These are phyloP conservation scores for Caenorhabditis becei DNA, from an alignment of 2,888 invertebrate genomes.

Conservation along the genomic window DNA sequence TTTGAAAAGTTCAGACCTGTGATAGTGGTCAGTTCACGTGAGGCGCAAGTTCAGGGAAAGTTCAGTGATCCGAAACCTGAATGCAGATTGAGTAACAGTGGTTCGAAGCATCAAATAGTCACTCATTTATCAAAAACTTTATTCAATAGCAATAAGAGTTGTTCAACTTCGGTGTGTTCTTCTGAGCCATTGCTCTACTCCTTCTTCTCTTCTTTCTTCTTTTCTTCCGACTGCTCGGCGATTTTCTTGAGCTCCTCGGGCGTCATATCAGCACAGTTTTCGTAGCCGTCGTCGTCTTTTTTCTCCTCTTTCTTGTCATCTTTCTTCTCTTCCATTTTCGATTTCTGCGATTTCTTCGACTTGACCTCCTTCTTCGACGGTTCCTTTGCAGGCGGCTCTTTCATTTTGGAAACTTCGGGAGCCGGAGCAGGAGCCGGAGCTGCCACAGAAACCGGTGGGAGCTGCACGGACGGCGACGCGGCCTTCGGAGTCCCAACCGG, in stretches of 20 bases:
- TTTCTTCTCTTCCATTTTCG: slow-evolving; percentile 12
- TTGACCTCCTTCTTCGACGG: slow-evolving; percentile 13
- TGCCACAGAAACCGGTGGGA: background rate
- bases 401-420: slow-evolving; percentile 5
- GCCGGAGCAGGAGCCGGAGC: background rate
- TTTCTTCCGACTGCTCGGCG: slow-evolving; percentile 30
- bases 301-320: slow-evolving; percentile 24
- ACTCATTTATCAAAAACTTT: no score
- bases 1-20: no score
- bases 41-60: no score
- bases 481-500: slow-evolving; percentile 5
- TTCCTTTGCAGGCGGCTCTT: no score
- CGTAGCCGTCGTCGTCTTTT: slow-evolving; percentile 40
- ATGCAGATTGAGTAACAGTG: no score
- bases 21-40: no score
- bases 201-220: slow-evolving; percentile 8
- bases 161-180: no score
- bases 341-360: slow-evolving; percentile 12
- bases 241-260: slow-evolving; percentile 46
- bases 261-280: slow-evolving; percentile 49
- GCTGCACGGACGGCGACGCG: background rate
- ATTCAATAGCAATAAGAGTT: no score
- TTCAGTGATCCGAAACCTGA: no score
- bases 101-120: no score
- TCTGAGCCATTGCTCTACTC: no score